These are phyloP conservation scores for Drosophila mauritiana DNA, from an alignment of 1,140 invertebrate genomes.

Conservation along the genomic window DNA sequence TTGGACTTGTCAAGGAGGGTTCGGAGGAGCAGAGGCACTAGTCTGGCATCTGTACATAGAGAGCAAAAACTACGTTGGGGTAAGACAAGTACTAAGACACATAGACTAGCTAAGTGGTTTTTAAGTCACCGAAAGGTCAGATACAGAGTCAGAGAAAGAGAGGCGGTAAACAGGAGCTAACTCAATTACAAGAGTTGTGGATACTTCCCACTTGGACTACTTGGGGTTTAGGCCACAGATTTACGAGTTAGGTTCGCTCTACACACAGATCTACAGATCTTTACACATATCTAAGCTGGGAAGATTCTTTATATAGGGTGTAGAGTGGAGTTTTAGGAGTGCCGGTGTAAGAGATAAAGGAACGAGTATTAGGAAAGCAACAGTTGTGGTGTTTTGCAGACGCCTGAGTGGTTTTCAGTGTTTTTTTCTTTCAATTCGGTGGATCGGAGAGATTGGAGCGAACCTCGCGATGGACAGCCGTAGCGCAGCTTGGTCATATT, in stretches of 20 bases:
- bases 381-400: slow-evolving; percentile 10
- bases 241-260: slow-evolving; percentile 23
- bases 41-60: slow-evolving; percentile 12
- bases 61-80: slow-evolving; percentile 37
- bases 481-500: slow-evolving; percentile 76
- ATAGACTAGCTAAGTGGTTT: slow-evolving; percentile 35
- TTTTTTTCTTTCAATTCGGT: slow-evolving; percentile 14
- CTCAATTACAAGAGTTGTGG: slow-evolving; percentile 21
- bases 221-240: slow-evolving; percentile 31
- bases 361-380: slow-evolving; percentile 10
- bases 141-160: slow-evolving; percentile 9
- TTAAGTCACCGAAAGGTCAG: slow-evolving; percentile 38
- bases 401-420: slow-evolving; percentile 30
- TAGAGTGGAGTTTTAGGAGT: slow-evolving; percentile 16
- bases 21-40: not conserved
- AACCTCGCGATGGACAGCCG: slow-evolving; percentile 79
- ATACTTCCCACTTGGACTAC: slow-evolving; percentile 5
- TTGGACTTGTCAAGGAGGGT: slow-evolving; percentile 2
- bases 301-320: slow-evolving; percentile 8
- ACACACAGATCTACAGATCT: slow-evolving; percentile 19
- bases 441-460: slow-evolving; percentile 50
- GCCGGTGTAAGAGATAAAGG: slow-evolving; percentile 23
- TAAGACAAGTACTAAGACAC: slow-evolving; percentile 39
- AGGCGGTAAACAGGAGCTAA: slow-evolving; percentile 22
- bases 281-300: slow-evolving; percentile 32